phyloP scores from a whole-genome alignment of 2,797 vertebrate genomes.

The Geranospiza caerulescens region DNA sequence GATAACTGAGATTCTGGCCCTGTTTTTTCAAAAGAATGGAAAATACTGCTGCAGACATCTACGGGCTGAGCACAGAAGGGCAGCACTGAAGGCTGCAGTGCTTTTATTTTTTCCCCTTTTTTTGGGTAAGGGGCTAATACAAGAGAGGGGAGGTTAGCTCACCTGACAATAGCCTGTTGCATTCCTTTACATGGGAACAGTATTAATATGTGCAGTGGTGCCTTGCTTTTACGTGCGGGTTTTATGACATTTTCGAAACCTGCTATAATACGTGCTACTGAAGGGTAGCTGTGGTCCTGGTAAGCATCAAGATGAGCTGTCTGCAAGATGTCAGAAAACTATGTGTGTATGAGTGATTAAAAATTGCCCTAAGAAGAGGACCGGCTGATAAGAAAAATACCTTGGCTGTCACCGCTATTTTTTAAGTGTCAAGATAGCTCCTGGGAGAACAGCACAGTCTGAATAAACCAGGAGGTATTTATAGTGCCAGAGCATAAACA shows the following conservation, averaged over 20 bases:
- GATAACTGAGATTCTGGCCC: not conserved
- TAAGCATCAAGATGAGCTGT: not conserved
- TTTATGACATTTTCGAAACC: rapidly evolving
- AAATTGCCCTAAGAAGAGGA: not conserved
- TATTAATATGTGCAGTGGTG: rapidly evolving
- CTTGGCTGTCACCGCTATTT: not conserved
- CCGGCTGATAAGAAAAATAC: not conserved
- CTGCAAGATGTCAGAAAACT: not conserved
- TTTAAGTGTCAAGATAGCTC: not conserved
- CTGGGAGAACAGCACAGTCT: not conserved
- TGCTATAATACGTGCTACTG: rapidly evolving
- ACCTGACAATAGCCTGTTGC: not conserved
- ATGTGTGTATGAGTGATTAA: not conserved
- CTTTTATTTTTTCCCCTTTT: not conserved
- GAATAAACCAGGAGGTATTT: not conserved
- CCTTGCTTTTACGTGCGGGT: rapidly evolving
- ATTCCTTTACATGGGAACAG: rapidly evolving
- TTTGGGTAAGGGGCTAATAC: not conserved
- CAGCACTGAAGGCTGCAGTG: not conserved
- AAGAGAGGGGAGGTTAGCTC: not conserved
- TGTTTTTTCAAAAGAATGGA: not conserved
- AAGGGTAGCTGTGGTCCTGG: not conserved
- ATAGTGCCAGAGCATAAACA: not conserved
- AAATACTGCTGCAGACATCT: not conserved
- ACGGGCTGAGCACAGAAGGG: not conserved